These are phyloP conservation scores for Melanostoma scalare DNA, from an alignment of 2,888 invertebrate species.

Conservation along the genomic window DNA sequence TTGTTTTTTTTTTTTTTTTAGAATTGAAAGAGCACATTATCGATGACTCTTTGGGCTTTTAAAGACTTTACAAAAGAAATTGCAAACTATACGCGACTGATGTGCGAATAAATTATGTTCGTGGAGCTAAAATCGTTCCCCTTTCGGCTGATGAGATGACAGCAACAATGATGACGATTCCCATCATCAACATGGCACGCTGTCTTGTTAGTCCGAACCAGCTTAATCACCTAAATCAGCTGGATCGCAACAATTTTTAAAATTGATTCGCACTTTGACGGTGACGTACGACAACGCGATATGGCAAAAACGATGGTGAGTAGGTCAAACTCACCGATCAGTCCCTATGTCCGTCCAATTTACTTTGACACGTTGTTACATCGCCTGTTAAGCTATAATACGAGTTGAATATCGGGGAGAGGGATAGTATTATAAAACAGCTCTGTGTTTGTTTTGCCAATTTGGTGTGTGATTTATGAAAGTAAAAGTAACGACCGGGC, in stretches of 20 bases:
- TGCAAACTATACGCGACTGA: constrained; percentile 40
- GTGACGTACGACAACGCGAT: constrained; percentile 34
- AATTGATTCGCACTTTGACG: constrained; percentile 74
- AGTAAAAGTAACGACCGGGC: constrained; percentile 71
- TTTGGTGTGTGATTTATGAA: constrained; percentile 74
- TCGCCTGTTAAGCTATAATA: constrained; percentile 53
- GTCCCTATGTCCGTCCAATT: constrained; percentile 69
- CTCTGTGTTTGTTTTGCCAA: constrained; percentile 52
- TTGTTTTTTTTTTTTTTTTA: constrained; percentile 19
- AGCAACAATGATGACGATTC: constrained; percentile 26
- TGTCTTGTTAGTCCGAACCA: constrained; percentile 51
- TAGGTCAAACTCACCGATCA: constrained; percentile 59
- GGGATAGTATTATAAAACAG: background rate
- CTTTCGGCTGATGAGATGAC: constrained; percentile 27
- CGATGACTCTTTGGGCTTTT: constrained; percentile 44
- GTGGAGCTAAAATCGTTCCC: constrained; percentile 29
- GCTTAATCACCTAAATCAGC: constrained; percentile 43
- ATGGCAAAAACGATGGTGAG: constrained; percentile 56
- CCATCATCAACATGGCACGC: constrained; percentile 24
- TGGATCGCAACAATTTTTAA: constrained; percentile 69
- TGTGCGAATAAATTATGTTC: constrained; percentile 64
- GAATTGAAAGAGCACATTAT: constrained; percentile 26
- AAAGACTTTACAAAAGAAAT: constrained; percentile 40
- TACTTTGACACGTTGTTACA: constrained; percentile 70
- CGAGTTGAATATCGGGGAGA: background rate